A percentile compares a stretch with the other conserved stretches of the same genome.
Conservation (phyloP, 1,140 invertebrate genomes). For the Hydropsyche tenuis region DNA sequence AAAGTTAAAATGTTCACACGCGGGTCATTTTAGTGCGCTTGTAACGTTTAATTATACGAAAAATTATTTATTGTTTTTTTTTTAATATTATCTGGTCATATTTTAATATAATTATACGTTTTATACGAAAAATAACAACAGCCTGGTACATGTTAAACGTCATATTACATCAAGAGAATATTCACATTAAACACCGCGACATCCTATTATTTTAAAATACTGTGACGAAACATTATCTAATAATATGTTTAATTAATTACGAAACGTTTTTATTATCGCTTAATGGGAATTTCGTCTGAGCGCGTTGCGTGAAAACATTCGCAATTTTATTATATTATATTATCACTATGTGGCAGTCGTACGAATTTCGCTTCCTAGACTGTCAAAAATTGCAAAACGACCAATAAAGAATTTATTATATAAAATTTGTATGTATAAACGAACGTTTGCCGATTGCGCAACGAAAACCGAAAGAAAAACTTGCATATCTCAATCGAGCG, state of each 20-base stretch:
- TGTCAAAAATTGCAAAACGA: conserved; percentile 19
- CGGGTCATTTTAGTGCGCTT: not conserved
- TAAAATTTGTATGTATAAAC: not conserved
- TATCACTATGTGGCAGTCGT: not conserved
- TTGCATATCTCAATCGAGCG: not conserved
- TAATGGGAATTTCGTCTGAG: not conserved
- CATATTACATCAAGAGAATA: too few species aligned
- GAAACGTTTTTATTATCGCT: not conserved
- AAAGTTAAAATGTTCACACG: not conserved
- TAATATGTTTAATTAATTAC: not conserved
- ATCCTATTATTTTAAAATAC: not conserved
- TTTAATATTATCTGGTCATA: not conserved
- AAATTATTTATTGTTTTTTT: conserved; percentile 13
- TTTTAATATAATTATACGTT: not conserved
- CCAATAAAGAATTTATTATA: conserved; percentile 2
- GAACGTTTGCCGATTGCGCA: not conserved
- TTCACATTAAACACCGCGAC: too few species aligned
- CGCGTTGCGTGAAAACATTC: conserved; percentile 4
- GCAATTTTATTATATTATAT: too few species aligned
- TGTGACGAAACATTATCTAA: not conserved
- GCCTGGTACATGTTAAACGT: too few species aligned
- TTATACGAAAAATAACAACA: not conserved
- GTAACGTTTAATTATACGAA: not conserved
- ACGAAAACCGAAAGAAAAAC: not conserved
- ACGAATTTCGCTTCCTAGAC: not conserved